A percentile compares a stretch with the other conserved stretches of the same genome.
phyloP scores from a whole-genome alignment of 2,797 vertebrate genomes.

The Chaunax sp. region DNA sequence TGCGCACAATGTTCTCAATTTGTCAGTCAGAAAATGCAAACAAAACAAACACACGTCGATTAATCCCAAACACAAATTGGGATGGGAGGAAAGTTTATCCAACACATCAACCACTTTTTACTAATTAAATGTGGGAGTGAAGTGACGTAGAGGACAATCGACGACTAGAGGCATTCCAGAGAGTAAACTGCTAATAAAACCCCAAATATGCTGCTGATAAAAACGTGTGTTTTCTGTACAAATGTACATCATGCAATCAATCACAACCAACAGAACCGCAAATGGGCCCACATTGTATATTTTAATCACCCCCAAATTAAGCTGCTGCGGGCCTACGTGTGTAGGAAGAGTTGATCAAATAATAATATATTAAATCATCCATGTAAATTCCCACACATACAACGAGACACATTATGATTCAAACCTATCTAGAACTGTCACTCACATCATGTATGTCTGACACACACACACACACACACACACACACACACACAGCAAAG shows the following conservation, averaged over 20 bases:
- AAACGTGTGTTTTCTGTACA: conserved; percentile 5
- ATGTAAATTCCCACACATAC: conserved; percentile 55
- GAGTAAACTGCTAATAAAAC: neutral
- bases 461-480: conserved; percentile 32
- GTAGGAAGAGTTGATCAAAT: neutral
- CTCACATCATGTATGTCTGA: conserved; percentile 32
- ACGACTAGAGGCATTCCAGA: neutral
- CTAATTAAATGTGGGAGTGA: neutral
- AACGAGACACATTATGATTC: conserved; percentile 35
- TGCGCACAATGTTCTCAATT: conserved; percentile 60
- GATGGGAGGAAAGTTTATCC: conserved; percentile 13
- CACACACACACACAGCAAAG: conserved; percentile 52
- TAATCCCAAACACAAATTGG: conserved; percentile 67
- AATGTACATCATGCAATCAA: neutral
- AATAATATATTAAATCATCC: conserved; percentile 8
- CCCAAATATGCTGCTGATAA: neutral
- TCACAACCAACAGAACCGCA: too few species aligned
- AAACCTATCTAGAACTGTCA: conserved; percentile 23
- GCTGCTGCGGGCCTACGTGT: accelerated
- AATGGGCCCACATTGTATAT: neutral
- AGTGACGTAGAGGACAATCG: too few species aligned
- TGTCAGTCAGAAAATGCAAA: conserved; percentile 65
- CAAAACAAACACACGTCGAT: conserved; percentile 60
- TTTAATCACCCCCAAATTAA: neutral
- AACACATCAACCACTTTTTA: neutral